These are phyloP conservation scores for Rhorus exstirpatorius DNA, from an alignment of 2,888 invertebrate genomes.

Conservation along the genomic window DNA sequence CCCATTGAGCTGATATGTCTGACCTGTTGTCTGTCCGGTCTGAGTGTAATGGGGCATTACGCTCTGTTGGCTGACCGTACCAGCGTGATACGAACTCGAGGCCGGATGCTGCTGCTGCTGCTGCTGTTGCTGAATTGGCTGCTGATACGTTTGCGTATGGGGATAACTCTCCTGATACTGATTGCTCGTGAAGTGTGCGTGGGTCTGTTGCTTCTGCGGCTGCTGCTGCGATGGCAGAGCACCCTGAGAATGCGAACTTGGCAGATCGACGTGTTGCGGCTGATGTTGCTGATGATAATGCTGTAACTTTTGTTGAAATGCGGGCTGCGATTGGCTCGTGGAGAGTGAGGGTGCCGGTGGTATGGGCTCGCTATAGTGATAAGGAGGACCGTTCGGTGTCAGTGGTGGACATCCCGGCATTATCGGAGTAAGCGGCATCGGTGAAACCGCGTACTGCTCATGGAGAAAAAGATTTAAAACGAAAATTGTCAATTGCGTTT, in stretches of 20 bases:
- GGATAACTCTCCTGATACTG: slow-evolving; percentile 87
- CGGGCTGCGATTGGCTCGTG: slow-evolving; percentile 84
- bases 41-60: slow-evolving; percentile 84
- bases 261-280: slow-evolving; percentile 84
- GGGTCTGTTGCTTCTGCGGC: slow-evolving; percentile 82
- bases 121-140: slow-evolving; percentile 83
- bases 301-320: slow-evolving; percentile 83
- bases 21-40: slow-evolving; percentile 78
- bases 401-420: slow-evolving; percentile 84
- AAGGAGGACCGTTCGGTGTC: slow-evolving; percentile 87
- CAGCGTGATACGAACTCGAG: slow-evolving; percentile 82
- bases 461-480: slow-evolving; percentile 2
- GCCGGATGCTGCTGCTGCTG: slow-evolving; percentile 79
- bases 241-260: slow-evolving; percentile 81
- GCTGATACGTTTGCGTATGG: slow-evolving; percentile 87
- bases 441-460: slow-evolving; percentile 83
- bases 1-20: slow-evolving; percentile 83
- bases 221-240: slow-evolving; percentile 77
- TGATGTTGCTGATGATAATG: slow-evolving; percentile 83
- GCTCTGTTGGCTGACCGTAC: slow-evolving; percentile 82
- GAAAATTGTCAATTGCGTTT: neutral
- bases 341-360: slow-evolving; percentile 86
- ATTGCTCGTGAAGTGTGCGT: slow-evolving; percentile 83
- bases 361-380: slow-evolving; percentile 88
- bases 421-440: slow-evolving; percentile 85